phyloP scores from a whole-genome alignment of 2,797 vertebrate species.

The Oceanodroma leucorhoa region DNA sequence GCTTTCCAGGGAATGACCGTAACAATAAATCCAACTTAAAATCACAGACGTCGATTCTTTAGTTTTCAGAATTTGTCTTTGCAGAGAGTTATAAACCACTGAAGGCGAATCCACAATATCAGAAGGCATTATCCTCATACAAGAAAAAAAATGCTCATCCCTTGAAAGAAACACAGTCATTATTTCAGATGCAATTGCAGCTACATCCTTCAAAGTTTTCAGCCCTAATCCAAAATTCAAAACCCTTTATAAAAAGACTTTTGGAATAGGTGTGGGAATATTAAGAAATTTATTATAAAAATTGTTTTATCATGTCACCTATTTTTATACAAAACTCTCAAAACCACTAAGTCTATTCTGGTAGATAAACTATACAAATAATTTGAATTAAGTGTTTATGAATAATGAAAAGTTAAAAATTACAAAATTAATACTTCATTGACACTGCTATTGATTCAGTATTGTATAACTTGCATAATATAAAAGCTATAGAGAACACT shows the following conservation, averaged over 20 bases:
- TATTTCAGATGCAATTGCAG: conserved; percentile 53
- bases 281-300: background rate
- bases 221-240: conserved; percentile 24
- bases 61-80: conserved; percentile 41
- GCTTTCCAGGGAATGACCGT: background rate
- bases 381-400: background rate
- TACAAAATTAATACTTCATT: background rate
- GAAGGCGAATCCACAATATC: background rate
- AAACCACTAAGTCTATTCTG: background rate
- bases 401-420: background rate
- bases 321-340: background rate
- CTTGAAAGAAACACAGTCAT: conserved; percentile 22
- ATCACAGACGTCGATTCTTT: conserved; percentile 14
- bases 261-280: background rate
- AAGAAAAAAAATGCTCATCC: conserved; percentile 28
- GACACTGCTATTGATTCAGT: background rate
- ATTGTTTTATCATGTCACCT: background rate
- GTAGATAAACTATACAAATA: background rate
- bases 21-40: conserved; percentile 38
- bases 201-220: conserved; percentile 33
- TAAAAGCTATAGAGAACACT: background rate
- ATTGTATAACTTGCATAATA: background rate
- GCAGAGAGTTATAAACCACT: background rate
- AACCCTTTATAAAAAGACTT: background rate
- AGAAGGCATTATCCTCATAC: conserved; percentile 6